These are phyloP conservation scores for Drosophila pegasa DNA, from an alignment of 2,888 invertebrate species.

Conservation along the genomic window DNA sequence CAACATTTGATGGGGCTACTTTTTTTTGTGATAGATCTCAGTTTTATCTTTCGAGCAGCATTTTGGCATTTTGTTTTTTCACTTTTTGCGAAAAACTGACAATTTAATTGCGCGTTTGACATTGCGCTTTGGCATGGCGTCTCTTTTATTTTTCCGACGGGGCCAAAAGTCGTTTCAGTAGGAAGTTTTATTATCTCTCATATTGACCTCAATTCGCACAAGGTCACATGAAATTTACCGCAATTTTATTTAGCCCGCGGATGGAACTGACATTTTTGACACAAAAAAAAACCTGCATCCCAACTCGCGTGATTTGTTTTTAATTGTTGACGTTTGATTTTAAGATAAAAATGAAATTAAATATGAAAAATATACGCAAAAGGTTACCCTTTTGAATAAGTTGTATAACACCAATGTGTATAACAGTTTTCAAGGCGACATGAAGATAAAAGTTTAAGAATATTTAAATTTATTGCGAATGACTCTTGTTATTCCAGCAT, in stretches of 20 bases:
- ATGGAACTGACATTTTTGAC: constrained; percentile 3
- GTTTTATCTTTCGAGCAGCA: constrained; percentile 47
- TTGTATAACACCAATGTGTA: neutral
- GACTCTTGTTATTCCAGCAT: neutral
- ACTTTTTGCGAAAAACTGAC: constrained; percentile 57
- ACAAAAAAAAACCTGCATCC: constrained; percentile 12
- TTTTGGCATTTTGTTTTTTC: constrained; percentile 18
- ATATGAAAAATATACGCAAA: constrained; percentile 3
- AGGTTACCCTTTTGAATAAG: neutral
- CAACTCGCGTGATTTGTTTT: constrained; percentile 36
- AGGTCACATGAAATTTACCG: constrained; percentile 57
- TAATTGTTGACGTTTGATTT: constrained; percentile 31
- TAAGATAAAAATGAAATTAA: constrained; percentile 13
- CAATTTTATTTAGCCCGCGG: constrained; percentile 16
- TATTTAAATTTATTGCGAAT: neutral
- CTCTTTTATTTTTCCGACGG: constrained; percentile 45
- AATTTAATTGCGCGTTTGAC: constrained; percentile 77
- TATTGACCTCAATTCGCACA: constrained; percentile 73
- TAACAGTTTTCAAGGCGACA: neutral
- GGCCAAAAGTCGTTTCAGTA: constrained; percentile 42
- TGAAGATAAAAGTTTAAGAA: neutral
- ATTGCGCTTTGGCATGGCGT: constrained; percentile 56
- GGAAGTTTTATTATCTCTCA: constrained; percentile 69
- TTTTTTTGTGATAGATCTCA: constrained; percentile 25
- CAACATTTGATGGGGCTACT: constrained; percentile 36